Evolutionary conservation across 2,113 vertebrate species (phyloP).

Genomic region (Gymnogyps californianus): DNA sequence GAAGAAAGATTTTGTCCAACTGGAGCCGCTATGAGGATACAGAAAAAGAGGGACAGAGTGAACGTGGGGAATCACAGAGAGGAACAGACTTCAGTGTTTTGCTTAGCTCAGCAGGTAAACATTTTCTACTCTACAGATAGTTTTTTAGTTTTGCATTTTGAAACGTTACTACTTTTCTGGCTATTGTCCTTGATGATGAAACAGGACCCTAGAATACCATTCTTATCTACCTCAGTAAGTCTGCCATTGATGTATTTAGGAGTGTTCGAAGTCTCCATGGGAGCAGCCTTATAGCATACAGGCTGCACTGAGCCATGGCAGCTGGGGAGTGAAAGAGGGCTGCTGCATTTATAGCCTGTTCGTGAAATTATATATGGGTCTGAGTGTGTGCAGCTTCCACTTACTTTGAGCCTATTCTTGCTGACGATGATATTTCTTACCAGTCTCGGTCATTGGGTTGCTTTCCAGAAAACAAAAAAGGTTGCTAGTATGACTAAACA

Average conservation of each 20-base stretch:
- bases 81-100: slow-evolving; percentile 88
- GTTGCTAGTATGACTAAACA: neutral
- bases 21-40: slow-evolving; percentile 87
- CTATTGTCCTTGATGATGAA: neutral
- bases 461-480: neutral
- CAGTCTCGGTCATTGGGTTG: neutral
- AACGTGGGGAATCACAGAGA: slow-evolving; percentile 77
- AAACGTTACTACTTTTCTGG: neutral
- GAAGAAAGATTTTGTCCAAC: slow-evolving; percentile 88
- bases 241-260: neutral
- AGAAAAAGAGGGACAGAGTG: slow-evolving; percentile 72
- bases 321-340: neutral
- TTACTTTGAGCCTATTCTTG: neutral
- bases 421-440: neutral
- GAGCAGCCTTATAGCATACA: neutral
- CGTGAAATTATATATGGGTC: neutral
- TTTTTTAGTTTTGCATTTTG: neutral
- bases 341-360: neutral
- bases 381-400: neutral
- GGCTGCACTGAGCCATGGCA: neutral
- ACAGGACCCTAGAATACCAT: neutral
- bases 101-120: slow-evolving; percentile 85
- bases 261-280: neutral
- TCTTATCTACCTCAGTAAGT: neutral
- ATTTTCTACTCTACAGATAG: neutral